Percentiles rank a stretch among this genome's conserved stretches.
Conservation (phyloP, 2,797 vertebrate species). For the Acrossocheilus wenchowensis region DNA sequence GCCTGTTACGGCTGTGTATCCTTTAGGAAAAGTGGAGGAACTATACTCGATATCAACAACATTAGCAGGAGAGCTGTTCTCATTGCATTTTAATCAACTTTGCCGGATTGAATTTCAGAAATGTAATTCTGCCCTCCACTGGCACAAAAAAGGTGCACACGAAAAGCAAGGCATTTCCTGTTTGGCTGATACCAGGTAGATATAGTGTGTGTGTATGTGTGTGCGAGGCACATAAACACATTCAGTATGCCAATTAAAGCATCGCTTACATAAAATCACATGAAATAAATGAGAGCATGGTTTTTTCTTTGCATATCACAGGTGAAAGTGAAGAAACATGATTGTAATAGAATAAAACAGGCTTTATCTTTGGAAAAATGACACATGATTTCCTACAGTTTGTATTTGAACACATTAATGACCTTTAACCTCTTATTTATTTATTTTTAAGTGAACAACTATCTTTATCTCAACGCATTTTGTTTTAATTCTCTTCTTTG, state of each 20-base stretch:
- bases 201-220: conserved; percentile 31
- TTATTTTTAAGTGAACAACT: not conserved
- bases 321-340: not conserved
- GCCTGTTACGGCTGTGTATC: conserved; percentile 49
- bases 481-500: conserved; percentile 1
- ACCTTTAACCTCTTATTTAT: not conserved
- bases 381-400: not conserved
- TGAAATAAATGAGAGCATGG: not conserved
- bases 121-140: conserved; percentile 99
- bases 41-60: conserved; percentile 62
- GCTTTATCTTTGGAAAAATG: not conserved
- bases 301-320: not conserved
- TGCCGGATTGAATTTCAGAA: conserved; percentile 84
- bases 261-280: conserved; percentile 23
- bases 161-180: conserved; percentile 57
- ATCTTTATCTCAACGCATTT: not conserved
- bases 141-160: conserved; percentile 82
- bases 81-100: conserved; percentile 75
- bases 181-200: conserved; percentile 43
- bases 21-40: conserved; percentile 57
- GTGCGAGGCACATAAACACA: not conserved
- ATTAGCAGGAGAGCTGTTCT: conserved; percentile 56
- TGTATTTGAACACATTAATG: not conserved
- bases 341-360: not conserved
- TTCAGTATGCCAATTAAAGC: not conserved